Percentiles rank a stretch among this genome's conserved stretches.
Conservation (phyloP, 2,797 vertebrate genomes). For the Oreochromis grahami region DNA sequence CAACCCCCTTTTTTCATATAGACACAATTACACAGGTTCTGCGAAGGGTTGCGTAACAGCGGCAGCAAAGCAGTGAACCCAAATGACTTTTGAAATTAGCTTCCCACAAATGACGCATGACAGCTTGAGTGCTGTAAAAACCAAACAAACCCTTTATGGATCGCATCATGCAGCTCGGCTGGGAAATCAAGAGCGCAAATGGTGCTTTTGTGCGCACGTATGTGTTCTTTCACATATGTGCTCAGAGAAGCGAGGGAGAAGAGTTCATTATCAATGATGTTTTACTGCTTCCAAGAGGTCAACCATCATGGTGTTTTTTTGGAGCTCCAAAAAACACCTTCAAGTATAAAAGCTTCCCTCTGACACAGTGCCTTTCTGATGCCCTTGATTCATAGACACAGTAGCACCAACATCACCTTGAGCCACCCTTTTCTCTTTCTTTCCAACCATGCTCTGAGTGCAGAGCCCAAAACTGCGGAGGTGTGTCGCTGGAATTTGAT, state of each 20-base stretch:
- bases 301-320: not conserved
- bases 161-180: not conserved
- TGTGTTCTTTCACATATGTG: not conserved
- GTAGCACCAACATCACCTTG: conserved; percentile 19
- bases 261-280: not conserved
- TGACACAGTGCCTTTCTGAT: not conserved
- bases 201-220: conserved; percentile 7
- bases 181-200: conserved; percentile 48
- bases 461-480: not conserved
- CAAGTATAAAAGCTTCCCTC: not conserved
- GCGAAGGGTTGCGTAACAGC: conserved; percentile 33
- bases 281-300: not conserved
- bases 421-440: not conserved
- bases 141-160: conserved; percentile 36
- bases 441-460: not conserved
- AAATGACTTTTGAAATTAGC: conserved; percentile 52
- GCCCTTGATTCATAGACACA: not conserved
- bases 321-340: not conserved
- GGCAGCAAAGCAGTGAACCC: conserved; percentile 27
- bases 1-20: conserved; percentile 23
- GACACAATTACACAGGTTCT: conserved; percentile 26
- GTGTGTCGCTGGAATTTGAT: not conserved
- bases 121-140: conserved; percentile 60
- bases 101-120: conserved; percentile 58
- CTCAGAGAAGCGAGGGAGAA: not conserved